phyloP scores from a whole-genome alignment of 2,888 invertebrate species.

The Folsomia manolachei region DNA sequence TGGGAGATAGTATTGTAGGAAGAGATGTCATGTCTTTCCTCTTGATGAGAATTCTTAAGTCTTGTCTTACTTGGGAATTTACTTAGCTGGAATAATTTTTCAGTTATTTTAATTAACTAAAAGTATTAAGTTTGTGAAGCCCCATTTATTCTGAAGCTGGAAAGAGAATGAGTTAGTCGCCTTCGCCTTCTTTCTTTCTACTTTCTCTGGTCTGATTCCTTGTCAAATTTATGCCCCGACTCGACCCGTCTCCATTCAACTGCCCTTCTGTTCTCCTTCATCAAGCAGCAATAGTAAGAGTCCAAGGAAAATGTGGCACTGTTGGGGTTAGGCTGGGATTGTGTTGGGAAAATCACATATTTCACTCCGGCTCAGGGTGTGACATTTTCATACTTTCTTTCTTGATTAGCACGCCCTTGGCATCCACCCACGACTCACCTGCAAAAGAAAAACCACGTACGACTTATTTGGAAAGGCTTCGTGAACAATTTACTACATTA shows the following conservation, averaged over 20 bases:
- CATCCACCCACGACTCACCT: neutral
- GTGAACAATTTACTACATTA: too few relatives aligned
- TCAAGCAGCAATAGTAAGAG: too few relatives aligned
- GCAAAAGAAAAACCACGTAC: neutral
- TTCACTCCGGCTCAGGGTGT: neutral
- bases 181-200: neutral
- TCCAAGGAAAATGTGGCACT: too few relatives aligned
- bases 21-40: conserved; percentile 12
- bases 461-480: too few relatives aligned
- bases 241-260: neutral
- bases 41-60: conserved; percentile 16
- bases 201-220: neutral
- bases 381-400: conserved; percentile 3
- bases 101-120: conserved; percentile 21
- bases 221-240: conserved; percentile 10
- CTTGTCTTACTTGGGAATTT: conserved; percentile 15
- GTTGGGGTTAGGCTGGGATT: too few relatives aligned
- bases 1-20: too few relatives aligned
- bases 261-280: neutral
- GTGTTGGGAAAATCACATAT: neutral
- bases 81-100: conserved; percentile 23
- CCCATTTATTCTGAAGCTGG: conserved; percentile 11
- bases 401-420: neutral
- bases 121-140: conserved; percentile 22
- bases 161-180: neutral